These are phyloP conservation scores for Archocentrus centrarchus DNA, from an alignment of 2,113 vertebrate genomes.

Conservation along the genomic window DNA sequence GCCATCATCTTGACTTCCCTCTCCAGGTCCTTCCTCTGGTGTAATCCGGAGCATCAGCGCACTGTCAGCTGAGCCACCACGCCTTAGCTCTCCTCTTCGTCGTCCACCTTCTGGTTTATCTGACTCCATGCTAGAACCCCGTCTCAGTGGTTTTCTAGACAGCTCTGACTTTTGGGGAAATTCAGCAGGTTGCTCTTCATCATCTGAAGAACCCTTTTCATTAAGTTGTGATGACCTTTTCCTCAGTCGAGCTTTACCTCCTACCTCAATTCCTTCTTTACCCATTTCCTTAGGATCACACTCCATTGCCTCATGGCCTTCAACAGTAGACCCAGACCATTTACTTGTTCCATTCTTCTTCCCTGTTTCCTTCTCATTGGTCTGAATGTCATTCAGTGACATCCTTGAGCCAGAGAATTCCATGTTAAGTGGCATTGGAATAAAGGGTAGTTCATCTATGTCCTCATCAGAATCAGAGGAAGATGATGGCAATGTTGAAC, in stretches of 20 bases:
- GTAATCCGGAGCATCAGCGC: conserved; percentile 84
- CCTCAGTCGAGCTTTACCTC: conserved; percentile 59
- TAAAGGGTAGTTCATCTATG: conserved; percentile 92
- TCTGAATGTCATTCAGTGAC: conserved; percentile 92
- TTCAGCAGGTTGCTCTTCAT: conserved; percentile 81
- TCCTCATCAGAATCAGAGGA: conserved; percentile 97
- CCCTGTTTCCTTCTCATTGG: conserved; percentile 81
- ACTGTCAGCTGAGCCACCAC: conserved; percentile 92
- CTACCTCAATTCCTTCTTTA: conserved; percentile 66
- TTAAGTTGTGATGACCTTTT: conserved; percentile 77
- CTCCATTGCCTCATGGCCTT: conserved; percentile 77
- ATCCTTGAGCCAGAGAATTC: conserved; percentile 94
- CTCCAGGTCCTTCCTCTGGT: conserved; percentile 65
- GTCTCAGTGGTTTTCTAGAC: conserved; percentile 83
- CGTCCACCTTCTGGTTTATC: conserved; percentile 77
- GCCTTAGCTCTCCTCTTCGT: conserved; percentile 86
- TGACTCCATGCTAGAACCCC: conserved; percentile 85
- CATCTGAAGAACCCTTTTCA: conserved; percentile 82
- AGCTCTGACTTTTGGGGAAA: conserved; percentile 71
- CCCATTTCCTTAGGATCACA: conserved; percentile 53
- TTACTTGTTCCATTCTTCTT: conserved; percentile 70
- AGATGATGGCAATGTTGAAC: conserved; percentile 87
- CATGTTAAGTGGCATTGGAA: conserved; percentile 92
- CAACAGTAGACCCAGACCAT: conserved; percentile 45
- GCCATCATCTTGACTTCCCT: conserved; percentile 69